A percentile compares a stretch with the other conserved stretches of the same genome.
Conservation (phyloP, 1,140 invertebrate species). For the Drosophila setifemur region DNA sequence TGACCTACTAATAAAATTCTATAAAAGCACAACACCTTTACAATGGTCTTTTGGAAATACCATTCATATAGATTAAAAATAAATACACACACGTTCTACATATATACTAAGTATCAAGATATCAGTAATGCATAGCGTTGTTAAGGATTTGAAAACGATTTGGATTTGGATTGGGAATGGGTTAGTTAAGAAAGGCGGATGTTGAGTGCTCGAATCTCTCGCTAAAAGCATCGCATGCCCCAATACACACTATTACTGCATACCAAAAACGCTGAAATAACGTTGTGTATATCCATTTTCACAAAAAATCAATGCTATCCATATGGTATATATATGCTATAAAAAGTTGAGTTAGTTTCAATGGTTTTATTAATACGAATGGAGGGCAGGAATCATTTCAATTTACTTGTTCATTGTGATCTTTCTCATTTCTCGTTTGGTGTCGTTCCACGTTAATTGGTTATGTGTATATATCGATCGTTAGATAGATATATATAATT, state of each 20-base stretch:
- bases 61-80: conserved; percentile 77
- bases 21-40: conserved; percentile 82
- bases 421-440: conserved; percentile 49
- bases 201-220: conserved; percentile 45
- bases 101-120: conserved; percentile 74
- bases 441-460: conserved; percentile 49
- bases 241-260: conserved; percentile 21
- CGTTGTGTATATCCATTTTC: conserved; percentile 45
- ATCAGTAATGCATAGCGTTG: conserved; percentile 72
- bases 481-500: conserved; percentile 48
- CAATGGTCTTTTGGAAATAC: conserved; percentile 82
- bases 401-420: conserved; percentile 69
- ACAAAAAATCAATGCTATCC: conserved; percentile 72
- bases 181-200: neutral
- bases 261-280: conserved; percentile 51
- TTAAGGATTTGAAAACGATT: conserved; percentile 56
- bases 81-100: conserved; percentile 75
- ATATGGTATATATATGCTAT: conserved; percentile 64
- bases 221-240: conserved; percentile 51
- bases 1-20: conserved; percentile 81
- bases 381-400: conserved; percentile 82
- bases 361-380: conserved; percentile 81
- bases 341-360: conserved; percentile 79
- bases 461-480: conserved; percentile 40
- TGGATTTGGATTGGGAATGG: conserved; percentile 3